Evolutionary conservation across 2,797 vertebrate species (phyloP), one percentile per base, ranked within the genome.

Genomic region (Eulemur albifrons): DNA sequence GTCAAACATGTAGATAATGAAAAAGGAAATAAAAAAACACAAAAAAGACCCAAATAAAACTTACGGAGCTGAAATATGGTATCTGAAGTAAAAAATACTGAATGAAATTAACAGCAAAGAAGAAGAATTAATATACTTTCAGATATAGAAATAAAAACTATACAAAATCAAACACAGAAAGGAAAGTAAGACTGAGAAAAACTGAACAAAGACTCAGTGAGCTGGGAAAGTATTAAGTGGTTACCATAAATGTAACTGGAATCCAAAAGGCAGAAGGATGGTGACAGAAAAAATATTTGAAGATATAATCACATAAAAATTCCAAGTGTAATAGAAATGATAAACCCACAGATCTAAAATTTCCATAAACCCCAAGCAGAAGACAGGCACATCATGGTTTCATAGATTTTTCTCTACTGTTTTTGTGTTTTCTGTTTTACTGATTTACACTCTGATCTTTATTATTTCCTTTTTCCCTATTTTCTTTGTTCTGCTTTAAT

Each of bases 281-380:
- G 18, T 54, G 10, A 57, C 2, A 90, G n/a, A 45, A 93, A 88
- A 82, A 72, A 75, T 30, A 77, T 25, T 20, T 94, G 40, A 96
- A 73, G 17, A 50, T 27, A 77, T 35, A 88, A 89, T 1, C 84
- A 45, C 35, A 87, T 45, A 67, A 70, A 92, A 87, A 54, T 80
- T 80, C 80, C 63, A 93, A 63, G 86, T 82, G n/a, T 96, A 43
- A 92, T 59, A 27, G 65, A 89, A 90, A 94, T 2, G 69, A 88
- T 69, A 90, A 84, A 80, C 14, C 1, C 30, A 90, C 7, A 67
- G 38, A 82, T 18, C 23, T 14, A 92, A 70, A 18, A 86, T 57
- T 92, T 10, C 57, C 35, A 88, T 14, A 90, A 61, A 40, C 21
- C 25, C 23, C 27, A 88, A 27, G 14, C 11, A 82, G 59, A 81